Percentiles rank a stretch among this genome's conserved stretches.
These are phyloP conservation scores for Zygogramma bicolorata DNA, from an alignment of 2,888 invertebrate species.

Conservation along the genomic window DNA sequence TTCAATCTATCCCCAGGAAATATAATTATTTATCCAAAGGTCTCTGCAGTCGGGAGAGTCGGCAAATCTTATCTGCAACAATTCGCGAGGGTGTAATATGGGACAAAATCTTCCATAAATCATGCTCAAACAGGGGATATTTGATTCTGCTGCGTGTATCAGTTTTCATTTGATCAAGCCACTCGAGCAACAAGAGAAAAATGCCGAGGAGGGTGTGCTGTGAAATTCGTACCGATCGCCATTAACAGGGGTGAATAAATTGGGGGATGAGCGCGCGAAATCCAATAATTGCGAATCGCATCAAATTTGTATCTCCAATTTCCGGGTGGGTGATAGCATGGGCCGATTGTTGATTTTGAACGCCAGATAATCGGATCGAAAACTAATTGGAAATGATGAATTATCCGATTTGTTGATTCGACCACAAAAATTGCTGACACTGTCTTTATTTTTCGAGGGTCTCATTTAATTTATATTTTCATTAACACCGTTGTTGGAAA, in stretches of 20 bases:
- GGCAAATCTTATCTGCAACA: not conserved
- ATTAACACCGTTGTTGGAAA: no score
- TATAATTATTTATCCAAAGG: conserved; percentile 9
- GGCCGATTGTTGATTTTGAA: not conserved
- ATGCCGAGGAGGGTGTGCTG: not conserved
- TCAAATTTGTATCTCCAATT: not conserved
- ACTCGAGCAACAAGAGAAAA: not conserved
- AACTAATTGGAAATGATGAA: not conserved
- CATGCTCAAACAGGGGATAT: conserved; percentile 15
- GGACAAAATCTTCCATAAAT: conserved; percentile 16
- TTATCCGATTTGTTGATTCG: no score
- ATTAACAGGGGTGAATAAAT: not conserved
- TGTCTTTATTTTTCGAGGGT: no score
- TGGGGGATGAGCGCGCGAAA: not conserved
- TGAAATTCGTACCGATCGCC: not conserved
- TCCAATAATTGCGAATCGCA: not conserved
- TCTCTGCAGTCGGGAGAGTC: not conserved
- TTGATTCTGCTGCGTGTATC: conserved; percentile 23
- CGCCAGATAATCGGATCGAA: not conserved
- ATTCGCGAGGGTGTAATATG: conserved; percentile 4
- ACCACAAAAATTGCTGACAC: no score
- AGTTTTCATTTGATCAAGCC: not conserved
- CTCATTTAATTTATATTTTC: no score
- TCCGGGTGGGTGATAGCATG: not conserved
- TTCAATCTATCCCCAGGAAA: no score